Conservation (phyloP, 37 sponge, comb jelly and placozoan species). For the Geodia barretti region DNA sequence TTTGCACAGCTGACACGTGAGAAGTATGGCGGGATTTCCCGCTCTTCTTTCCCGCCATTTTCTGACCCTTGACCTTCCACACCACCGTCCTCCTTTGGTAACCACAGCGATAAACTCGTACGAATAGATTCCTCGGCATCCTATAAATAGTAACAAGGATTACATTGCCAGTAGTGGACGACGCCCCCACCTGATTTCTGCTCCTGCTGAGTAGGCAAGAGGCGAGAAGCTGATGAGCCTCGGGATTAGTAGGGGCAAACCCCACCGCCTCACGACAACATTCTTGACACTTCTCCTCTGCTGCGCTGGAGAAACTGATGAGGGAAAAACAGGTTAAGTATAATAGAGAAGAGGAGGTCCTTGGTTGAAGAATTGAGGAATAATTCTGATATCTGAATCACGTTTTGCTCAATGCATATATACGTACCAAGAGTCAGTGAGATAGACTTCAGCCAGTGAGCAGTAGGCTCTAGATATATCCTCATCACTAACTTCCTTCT, state of each 20-base stretch:
- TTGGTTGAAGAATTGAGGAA: too few relatives aligned
- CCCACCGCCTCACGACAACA: slow-evolving; percentile 68
- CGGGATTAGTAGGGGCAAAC: slow-evolving; percentile 57
- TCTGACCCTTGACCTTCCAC: background rate
- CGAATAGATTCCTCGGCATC: slow-evolving; percentile 51
- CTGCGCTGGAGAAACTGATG: slow-evolving; percentile 58
- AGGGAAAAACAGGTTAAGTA: background rate
- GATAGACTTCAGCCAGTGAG: slow-evolving; percentile 73
- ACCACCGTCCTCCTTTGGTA: slow-evolving; percentile 15
- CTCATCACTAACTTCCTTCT: slow-evolving; percentile 3
- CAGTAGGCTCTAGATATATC: slow-evolving; percentile 77
- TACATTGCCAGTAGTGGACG: too few relatives aligned
- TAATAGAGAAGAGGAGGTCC: background rate
- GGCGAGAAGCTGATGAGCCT: slow-evolving; percentile 66
- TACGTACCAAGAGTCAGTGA: slow-evolving; percentile 76
- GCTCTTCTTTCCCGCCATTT: background rate
- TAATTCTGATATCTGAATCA: background rate
- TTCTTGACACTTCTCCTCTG: slow-evolving; percentile 55
- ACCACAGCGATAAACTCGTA: slow-evolving; percentile 63
- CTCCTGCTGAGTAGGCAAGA: slow-evolving; percentile 72
- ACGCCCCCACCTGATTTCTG: slow-evolving; percentile 17
- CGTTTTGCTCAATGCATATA: background rate
- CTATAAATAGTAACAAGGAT: background rate
- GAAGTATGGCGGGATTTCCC: slow-evolving; percentile 37
- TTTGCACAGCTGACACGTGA: slow-evolving; percentile 65